phyloP scores from a whole-genome alignment of 2,888 invertebrate genomes.

The Cryptops parisi region DNA sequence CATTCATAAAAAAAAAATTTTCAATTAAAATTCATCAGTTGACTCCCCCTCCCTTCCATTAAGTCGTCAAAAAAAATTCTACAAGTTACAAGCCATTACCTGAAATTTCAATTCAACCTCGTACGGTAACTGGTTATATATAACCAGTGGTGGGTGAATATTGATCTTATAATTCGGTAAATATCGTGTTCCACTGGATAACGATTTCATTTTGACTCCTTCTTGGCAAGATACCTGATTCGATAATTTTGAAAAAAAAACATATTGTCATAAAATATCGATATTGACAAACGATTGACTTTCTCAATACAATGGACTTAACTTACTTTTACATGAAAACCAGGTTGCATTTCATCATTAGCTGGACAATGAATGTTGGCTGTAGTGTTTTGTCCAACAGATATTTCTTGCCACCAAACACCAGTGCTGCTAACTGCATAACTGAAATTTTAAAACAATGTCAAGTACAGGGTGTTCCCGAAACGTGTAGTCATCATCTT shows the following conservation, averaged over 20 bases:
- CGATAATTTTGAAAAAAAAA: slow-evolving; percentile 12
- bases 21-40: too few species aligned
- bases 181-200: slow-evolving; percentile 28
- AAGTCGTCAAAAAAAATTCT: too few species aligned
- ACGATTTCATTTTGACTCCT: slow-evolving; percentile 30
- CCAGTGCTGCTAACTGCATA: slow-evolving; percentile 55
- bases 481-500: background rate
- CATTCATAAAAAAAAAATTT: background rate
- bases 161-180: slow-evolving; percentile 58
- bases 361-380: slow-evolving; percentile 53
- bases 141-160: slow-evolving; percentile 54
- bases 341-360: slow-evolving; percentile 43
- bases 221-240: slow-evolving; percentile 36
- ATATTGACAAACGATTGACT: background rate
- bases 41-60: too few species aligned
- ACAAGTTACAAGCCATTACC: slow-evolving; percentile 25
- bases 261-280: too few species aligned
- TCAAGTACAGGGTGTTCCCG: slow-evolving; percentile 3
- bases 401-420: slow-evolving; percentile 65
- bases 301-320: background rate
- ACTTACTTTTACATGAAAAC: slow-evolving; percentile 32
- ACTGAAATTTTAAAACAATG: slow-evolving; percentile 28
- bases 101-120: slow-evolving; percentile 43
- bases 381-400: slow-evolving; percentile 46
- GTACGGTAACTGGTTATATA: slow-evolving; percentile 63